These are phyloP conservation scores for Eupeodes latifasciatus DNA, from an alignment of 2,888 invertebrate genomes.

Conservation along the genomic window DNA sequence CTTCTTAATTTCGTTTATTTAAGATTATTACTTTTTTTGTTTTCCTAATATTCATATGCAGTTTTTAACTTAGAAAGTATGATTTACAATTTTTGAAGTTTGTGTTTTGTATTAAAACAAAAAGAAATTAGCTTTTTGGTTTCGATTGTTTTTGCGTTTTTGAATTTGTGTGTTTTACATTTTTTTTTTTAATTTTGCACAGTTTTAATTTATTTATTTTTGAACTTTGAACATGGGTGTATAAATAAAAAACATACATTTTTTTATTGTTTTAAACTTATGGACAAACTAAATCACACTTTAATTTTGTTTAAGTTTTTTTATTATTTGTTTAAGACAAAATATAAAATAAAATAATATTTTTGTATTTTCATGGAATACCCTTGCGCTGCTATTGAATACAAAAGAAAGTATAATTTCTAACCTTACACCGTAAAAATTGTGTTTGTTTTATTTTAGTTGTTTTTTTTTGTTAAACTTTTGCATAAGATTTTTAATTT, in stretches of 20 bases:
- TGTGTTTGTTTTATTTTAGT: slow-evolving; percentile 48
- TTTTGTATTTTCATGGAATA: slow-evolving; percentile 66
- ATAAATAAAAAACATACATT: slow-evolving; percentile 51
- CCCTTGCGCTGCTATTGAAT: slow-evolving; percentile 70
- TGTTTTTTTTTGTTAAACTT: slow-evolving; percentile 66
- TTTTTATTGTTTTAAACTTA: slow-evolving; percentile 56
- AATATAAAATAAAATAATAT: slow-evolving; percentile 43
- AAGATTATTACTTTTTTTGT: slow-evolving; percentile 65
- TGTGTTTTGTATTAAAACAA: slow-evolving; percentile 64
- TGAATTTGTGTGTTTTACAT: not conserved
- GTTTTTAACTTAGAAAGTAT: slow-evolving; percentile 41
- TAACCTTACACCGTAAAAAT: slow-evolving; percentile 71
- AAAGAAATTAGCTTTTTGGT: slow-evolving; percentile 77
- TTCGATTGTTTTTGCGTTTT: slow-evolving; percentile 52
- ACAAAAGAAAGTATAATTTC: slow-evolving; percentile 60
- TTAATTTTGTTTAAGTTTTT: slow-evolving; percentile 33
- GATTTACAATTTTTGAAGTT: slow-evolving; percentile 61
- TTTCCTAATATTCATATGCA: slow-evolving; percentile 21
- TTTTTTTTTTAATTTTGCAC: slow-evolving; percentile 39
- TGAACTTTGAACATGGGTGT: slow-evolving; percentile 73
- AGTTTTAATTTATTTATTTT: slow-evolving; percentile 53
- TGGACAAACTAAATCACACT: slow-evolving; percentile 73
- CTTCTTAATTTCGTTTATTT: slow-evolving; percentile 64
- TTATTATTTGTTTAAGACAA: slow-evolving; percentile 2
- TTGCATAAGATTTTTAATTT: slow-evolving; percentile 26